Evolutionary conservation across 2,888 invertebrate species (phyloP), one percentile per base, ranked within the genome.

Genomic region (Coleophora flavipennella): DNA sequence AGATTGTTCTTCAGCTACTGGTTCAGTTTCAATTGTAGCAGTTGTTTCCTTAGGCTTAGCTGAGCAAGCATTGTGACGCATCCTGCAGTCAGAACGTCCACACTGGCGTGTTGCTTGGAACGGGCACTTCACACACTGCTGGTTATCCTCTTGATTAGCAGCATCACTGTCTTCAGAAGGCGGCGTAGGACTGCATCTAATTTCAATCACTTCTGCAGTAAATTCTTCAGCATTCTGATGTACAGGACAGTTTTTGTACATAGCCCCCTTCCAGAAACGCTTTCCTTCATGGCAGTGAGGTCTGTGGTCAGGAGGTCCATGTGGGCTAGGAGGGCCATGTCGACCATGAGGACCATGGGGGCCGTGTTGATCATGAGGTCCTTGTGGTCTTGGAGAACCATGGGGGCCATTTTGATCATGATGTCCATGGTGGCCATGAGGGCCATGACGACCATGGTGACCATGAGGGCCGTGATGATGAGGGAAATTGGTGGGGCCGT

Each of bases 321-420:
- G 34, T 10, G 31, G 20, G 3, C 40, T 26, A n/a, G 13, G 29
- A 4, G 1, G 26, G 3, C 20, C 25, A 11, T 25, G 34, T 10
- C 26, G 20, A 3, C 40, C 31, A n/a, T 29, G 20, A 4, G 1
- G 26, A 8, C 20, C 13, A n/a, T 31, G 27, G 12, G 13, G 26
- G 4, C 46, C 48, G 37, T 47, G 49, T 1, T 45, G 51, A 3
- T 50, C 13, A n/a, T 31, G 27, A 13, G 13, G 33, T 4, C 46
- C 48, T n/a, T n/a, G n/a, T n/a, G n/a, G n/a, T n/a, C n/a, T n/a
- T n/a, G n/a, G n/a, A n/a, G n/a, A n/a, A 38, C 46, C n/a, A n/a
- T n/a, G 50, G 6, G 50, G 9, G n/a, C 13, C n/a, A 12, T 13
- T 26, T 4, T 45, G 47, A 38, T 46, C 48, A 2, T 45, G 4